Conservation (phyloP, 2,888 invertebrate species). For the Hermaeophaga mercurialis region DNA sequence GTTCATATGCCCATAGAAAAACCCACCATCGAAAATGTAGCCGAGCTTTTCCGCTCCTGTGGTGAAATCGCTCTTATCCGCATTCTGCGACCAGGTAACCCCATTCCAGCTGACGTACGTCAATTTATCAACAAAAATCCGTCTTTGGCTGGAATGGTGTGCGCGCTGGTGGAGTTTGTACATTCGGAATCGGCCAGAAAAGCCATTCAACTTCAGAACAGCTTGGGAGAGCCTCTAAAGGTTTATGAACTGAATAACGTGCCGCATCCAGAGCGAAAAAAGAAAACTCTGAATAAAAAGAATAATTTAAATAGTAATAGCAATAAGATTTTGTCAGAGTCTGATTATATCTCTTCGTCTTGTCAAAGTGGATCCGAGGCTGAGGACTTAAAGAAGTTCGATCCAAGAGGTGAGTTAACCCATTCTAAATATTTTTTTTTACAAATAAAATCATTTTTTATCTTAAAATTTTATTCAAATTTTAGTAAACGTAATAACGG, state of each 20-base stretch:
- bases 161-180: slow-evolving; percentile 90
- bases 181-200: slow-evolving; percentile 84
- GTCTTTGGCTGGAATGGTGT: slow-evolving; percentile 82
- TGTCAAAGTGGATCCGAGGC: slow-evolving; percentile 62
- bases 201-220: slow-evolving; percentile 72
- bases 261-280: slow-evolving; percentile 73
- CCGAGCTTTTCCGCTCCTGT: slow-evolving; percentile 84
- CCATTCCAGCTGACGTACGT: slow-evolving; percentile 88
- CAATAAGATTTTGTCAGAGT: slow-evolving; percentile 39
- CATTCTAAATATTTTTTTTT: background rate
- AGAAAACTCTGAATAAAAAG: slow-evolving; percentile 71
- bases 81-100: slow-evolving; percentile 85
- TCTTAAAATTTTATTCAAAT: too few species aligned
- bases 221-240: slow-evolving; percentile 66
- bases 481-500: too few species aligned
- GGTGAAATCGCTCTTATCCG: slow-evolving; percentile 90
- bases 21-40: slow-evolving; percentile 88
- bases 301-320: slow-evolving; percentile 67
- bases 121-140: slow-evolving; percentile 91
- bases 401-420: slow-evolving; percentile 51
- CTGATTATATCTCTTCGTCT: slow-evolving; percentile 58
- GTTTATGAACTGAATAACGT: slow-evolving; percentile 78
- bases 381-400: slow-evolving; percentile 57
- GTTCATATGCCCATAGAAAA: slow-evolving; percentile 84
- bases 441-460: too few species aligned